phyloP scores from a whole-genome alignment of 1,140 invertebrate genomes.

The Scaptomyza graminum region DNA sequence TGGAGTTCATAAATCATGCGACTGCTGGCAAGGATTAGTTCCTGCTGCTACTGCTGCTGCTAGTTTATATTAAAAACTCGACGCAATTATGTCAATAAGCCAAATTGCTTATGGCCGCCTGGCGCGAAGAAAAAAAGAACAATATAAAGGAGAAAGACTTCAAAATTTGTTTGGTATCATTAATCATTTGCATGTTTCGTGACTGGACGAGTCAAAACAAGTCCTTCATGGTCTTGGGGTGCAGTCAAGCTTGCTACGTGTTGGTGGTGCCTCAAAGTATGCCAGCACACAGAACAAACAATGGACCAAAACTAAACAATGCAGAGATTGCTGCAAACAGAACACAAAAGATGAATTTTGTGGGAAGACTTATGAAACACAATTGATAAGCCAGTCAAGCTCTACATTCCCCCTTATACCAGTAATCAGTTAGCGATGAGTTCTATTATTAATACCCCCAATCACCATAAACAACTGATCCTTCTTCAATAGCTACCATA shows the following conservation, averaged over 20 bases:
- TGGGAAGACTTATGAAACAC: conserved; percentile 27
- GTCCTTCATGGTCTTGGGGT: conserved; percentile 17
- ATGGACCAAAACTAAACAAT: conserved; percentile 38
- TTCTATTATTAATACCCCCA: conserved; percentile 66
- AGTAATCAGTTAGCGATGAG: conserved; percentile 58
- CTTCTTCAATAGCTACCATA: conserved; percentile 48
- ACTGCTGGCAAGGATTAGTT: conserved; percentile 40
- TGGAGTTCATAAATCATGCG: conserved; percentile 44
- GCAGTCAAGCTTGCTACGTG: background rate
- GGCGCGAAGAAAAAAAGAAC: background rate
- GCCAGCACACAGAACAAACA: conserved; percentile 40
- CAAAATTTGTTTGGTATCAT: conserved; percentile 52
- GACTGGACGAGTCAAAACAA: conserved; percentile 25
- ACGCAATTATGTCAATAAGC: conserved; percentile 74
- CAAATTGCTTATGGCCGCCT: conserved; percentile 58
- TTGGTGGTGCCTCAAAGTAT: conserved; percentile 30
- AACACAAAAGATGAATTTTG: conserved; percentile 4
- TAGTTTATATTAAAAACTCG: conserved; percentile 57
- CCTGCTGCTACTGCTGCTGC: background rate
- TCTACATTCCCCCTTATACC: conserved; percentile 14
- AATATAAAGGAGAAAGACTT: background rate
- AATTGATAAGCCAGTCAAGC: conserved; percentile 50
- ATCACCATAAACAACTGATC: conserved; percentile 76
- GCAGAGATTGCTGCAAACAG: conserved; percentile 13
- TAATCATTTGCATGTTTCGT: conserved; percentile 64